A percentile compares a stretch with the other conserved stretches of the same genome.
Evolutionary conservation across 2,113 vertebrate genomes (phyloP).

Genomic region (Oryzias celebensis): DNA sequence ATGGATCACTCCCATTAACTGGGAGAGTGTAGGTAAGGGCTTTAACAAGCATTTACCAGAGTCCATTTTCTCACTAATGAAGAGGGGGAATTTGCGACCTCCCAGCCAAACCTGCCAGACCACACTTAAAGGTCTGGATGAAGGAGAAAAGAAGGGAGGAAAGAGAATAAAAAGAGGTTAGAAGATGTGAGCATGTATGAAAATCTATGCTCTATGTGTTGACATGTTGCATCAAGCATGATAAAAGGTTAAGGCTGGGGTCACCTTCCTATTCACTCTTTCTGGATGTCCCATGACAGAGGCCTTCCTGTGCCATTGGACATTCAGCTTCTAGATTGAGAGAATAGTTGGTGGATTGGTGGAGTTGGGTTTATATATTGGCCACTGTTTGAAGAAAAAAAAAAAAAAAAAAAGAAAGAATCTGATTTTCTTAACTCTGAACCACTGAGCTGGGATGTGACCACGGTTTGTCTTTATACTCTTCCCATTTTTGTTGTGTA

Average conservation of each 20-base stretch:
- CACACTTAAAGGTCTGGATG: conserved; percentile 93
- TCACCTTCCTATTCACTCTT: conserved; percentile 72
- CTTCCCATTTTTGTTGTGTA: conserved; percentile 8
- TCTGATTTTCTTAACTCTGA: background rate
- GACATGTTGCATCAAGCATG: conserved; percentile 85
- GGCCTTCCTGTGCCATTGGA: conserved; percentile 9
- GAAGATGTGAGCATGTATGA: conserved; percentile 37
- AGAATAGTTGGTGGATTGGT: conserved; percentile 1
- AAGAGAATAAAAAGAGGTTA: conserved; percentile 36
- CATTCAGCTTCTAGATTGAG: conserved; percentile 5
- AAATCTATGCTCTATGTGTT: conserved; percentile 82
- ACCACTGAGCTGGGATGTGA: background rate
- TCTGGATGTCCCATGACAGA: conserved; percentile 52
- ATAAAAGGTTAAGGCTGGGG: conserved; percentile 79
- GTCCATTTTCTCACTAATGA: conserved; percentile 99
- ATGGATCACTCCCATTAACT: conserved; percentile 99
- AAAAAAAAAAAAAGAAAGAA: background rate
- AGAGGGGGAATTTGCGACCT: conserved; percentile 98
- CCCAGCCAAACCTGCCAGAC: conserved; percentile 88
- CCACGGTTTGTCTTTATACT: conserved; percentile 3
- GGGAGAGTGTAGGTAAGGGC: conserved; percentile 98
- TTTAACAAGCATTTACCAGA: conserved; percentile 99
- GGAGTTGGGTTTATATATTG: background rate
- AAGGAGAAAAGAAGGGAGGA: conserved; percentile 56
- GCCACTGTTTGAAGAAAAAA: conserved; percentile 3